Conservation (phyloP, 2,888 invertebrate species). For the Lissocephala sabroskyi region DNA sequence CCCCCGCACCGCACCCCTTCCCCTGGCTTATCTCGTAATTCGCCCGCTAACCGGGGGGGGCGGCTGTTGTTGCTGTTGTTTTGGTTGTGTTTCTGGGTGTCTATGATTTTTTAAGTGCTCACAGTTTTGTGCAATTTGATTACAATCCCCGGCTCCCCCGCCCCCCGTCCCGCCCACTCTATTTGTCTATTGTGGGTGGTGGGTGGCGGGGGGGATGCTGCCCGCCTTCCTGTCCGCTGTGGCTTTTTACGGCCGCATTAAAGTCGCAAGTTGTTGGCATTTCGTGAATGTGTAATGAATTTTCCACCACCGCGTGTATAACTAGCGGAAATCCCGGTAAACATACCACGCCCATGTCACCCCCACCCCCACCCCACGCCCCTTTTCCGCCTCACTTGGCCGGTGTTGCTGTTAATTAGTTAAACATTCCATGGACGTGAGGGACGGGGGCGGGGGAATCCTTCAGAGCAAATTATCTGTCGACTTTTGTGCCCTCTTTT, state of each 20-base stretch:
- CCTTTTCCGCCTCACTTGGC: background rate
- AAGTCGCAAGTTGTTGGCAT: constrained; percentile 33
- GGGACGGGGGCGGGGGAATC: too few relatives aligned
- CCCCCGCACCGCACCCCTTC: background rate
- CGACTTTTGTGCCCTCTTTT: too few relatives aligned
- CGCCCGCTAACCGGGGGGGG: too few relatives aligned
- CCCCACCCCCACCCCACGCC: background rate
- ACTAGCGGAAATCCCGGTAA: background rate
- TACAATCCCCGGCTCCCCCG: constrained; percentile 12
- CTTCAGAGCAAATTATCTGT: too few relatives aligned
- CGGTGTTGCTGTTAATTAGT: constrained; percentile 47
- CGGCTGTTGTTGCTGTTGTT: background rate
- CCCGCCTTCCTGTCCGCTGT: constrained; percentile 22
- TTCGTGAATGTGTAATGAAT: constrained; percentile 30
- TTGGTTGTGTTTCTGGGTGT: constrained; percentile 12
- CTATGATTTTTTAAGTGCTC: constrained; percentile 60
- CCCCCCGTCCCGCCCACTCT: background rate
- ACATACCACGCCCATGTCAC: constrained; percentile 3
- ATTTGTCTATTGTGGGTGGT: constrained; percentile 31
- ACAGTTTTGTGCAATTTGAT: constrained; percentile 38
- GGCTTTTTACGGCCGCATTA: constrained; percentile 50
- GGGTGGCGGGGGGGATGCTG: constrained; percentile 23
- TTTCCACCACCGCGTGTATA: constrained; percentile 1
- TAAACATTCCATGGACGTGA: constrained; percentile 35
- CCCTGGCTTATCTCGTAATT: background rate